A percentile compares a stretch with the other conserved stretches of the same genome.
Conservation (phyloP, 2,888 invertebrate genomes). For the Acanthococcus lagerstroemiae region DNA sequence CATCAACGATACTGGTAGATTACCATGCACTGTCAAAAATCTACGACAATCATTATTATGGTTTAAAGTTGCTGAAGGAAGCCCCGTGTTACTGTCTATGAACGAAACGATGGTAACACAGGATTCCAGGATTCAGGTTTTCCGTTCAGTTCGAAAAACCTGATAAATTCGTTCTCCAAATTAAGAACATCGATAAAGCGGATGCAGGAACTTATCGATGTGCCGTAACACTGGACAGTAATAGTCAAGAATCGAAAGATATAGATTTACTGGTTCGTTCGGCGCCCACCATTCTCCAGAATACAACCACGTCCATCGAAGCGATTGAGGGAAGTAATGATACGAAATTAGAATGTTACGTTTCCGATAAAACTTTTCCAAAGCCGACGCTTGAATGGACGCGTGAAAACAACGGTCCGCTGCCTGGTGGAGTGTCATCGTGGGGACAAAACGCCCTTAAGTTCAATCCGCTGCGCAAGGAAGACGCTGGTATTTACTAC, state of each 20-base stretch:
- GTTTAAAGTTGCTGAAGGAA: no score
- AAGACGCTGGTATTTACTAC: slow-evolving; percentile 8
- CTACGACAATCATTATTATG: no score
- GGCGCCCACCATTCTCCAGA: slow-evolving; percentile 83
- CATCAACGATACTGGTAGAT: no score
- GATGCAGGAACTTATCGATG: slow-evolving; percentile 82
- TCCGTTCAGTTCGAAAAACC: no score
- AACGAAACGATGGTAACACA: no score
- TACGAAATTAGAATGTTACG: slow-evolving; percentile 76
- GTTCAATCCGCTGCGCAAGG: background rate
- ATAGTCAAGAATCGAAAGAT: slow-evolving; percentile 39
- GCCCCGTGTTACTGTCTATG: no score
- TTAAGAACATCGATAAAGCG: slow-evolving; percentile 54
- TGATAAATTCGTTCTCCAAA: no score
- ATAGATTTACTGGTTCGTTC: background rate
- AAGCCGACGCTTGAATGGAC: slow-evolving; percentile 78
- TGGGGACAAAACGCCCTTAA: slow-evolving; percentile 45
- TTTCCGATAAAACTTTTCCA: slow-evolving; percentile 79
- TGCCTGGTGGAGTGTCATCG: slow-evolving; percentile 80
- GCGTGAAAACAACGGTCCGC: slow-evolving; percentile 80
- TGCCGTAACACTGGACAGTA: slow-evolving; percentile 65
- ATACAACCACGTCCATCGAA: slow-evolving; percentile 73
- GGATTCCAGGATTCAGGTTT: no score
- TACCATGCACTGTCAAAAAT: no score
- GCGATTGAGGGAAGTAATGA: slow-evolving; percentile 63